phyloP scores from a whole-genome alignment of 2,113 vertebrate genomes.

The Pelecanoides urinatrix region DNA sequence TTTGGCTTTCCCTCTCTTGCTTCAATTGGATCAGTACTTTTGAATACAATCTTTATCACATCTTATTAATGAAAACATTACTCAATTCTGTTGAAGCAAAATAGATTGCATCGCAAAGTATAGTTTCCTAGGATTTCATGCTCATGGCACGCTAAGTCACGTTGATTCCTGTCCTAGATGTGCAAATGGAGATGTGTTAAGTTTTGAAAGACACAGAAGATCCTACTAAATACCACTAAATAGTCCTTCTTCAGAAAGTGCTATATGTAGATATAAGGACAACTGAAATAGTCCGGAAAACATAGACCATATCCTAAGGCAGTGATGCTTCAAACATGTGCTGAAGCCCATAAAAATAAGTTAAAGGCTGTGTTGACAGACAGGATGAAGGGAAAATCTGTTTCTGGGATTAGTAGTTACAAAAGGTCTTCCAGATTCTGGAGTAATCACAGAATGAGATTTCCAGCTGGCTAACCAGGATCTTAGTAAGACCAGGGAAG shows the following conservation, averaged over 20 bases:
- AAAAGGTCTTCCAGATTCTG: constrained; percentile 58
- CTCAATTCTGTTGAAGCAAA: neutral
- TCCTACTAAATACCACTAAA: neutral
- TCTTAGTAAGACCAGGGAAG: neutral
- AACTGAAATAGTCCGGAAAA: neutral
- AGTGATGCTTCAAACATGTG: constrained; percentile 50
- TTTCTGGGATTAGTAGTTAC: constrained; percentile 62
- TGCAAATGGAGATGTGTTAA: neutral
- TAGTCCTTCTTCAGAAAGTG: neutral
- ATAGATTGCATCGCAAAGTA: neutral
- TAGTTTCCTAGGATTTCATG: neutral
- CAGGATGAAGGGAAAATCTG: constrained; percentile 64
- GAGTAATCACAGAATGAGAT: constrained; percentile 30
- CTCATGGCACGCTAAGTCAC: neutral
- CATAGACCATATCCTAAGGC: neutral
- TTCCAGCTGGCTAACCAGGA: constrained; percentile 49
- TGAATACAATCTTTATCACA: neutral
- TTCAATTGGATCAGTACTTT: neutral
- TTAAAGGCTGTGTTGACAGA: constrained; percentile 60
- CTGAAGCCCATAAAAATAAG: constrained; percentile 53
- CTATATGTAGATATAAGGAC: neutral
- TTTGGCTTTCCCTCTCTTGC: neutral
- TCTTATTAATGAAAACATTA: neutral
- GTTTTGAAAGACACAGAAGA: neutral
- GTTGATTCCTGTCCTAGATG: neutral